Evolutionary conservation across 1,140 invertebrate species (phyloP), one percentile per base, ranked within the genome.

Genomic region (Mamestra configurata): DNA sequence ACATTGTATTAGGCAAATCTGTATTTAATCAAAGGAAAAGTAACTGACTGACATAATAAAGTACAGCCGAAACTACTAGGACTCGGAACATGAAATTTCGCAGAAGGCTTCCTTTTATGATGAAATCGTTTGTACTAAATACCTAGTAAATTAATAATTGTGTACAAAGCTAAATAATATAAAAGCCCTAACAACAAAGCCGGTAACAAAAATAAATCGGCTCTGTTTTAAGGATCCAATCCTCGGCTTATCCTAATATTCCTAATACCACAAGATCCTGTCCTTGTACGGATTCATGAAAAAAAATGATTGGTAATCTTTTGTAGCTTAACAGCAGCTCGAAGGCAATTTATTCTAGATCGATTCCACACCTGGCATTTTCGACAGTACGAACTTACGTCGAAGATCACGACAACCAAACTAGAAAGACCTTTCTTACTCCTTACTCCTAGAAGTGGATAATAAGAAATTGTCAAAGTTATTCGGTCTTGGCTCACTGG

Each of bases 401-500:
- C 35, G 8, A 37, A 18, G 35, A 72, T 72, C 70, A 53, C n/a
- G 31, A 55, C 49, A 20, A 24, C 72, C 72, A 59, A 46, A 22
- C 6, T 40, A 75, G 15, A 35, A 46, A 43, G 35, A 75, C 6
- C 55, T 59, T 22, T 24, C 37, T 0, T 24, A 59, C 13, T 46
- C 53, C 20, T 75, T 46, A 13, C 61, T 49, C 1, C 13, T 5
- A 49, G 55, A 59, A 1, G 53, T 61, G 37, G 13, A 7, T 18
- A 13, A 40, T 43, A 27, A 4, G 53, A 43, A 24, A 51, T 57
- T 20, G 46, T 5, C 64, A 22, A 75, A 71, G 55, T 59, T 72
- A 79, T 79, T 79, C 80, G 77, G 71, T 80, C 77, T 81, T 61
- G 51, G 53, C 49, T 24, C 22, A 76, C 22, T 76, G 73, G 73